Percentiles rank a stretch among this genome's conserved stretches.
These are phyloP conservation scores for Meda fulgida DNA, from an alignment of 2,797 vertebrate species.

Conservation along the genomic window DNA sequence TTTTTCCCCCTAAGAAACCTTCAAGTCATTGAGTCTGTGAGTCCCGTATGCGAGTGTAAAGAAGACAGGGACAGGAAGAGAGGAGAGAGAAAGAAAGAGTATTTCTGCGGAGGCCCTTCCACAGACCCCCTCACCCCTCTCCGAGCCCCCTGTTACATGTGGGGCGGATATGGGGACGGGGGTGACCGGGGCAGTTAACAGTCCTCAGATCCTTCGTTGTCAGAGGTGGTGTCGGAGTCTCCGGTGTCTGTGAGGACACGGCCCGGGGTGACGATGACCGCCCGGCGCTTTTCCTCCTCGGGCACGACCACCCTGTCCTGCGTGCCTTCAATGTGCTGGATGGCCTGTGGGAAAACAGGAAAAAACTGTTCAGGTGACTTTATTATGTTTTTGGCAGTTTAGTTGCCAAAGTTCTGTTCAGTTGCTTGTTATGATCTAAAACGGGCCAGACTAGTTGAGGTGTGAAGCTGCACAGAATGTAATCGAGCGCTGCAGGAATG, in stretches of 20 bases:
- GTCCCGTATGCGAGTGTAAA: constrained; percentile 53
- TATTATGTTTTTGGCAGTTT: not conserved
- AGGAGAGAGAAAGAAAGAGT: constrained; percentile 51
- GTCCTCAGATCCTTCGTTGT: constrained; percentile 87
- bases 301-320: constrained; percentile 85
- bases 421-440: not conserved
- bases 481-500: not conserved
- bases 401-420: not conserved
- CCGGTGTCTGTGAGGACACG: constrained; percentile 83
- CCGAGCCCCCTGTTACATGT: constrained; percentile 56
- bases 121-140: constrained; percentile 23
- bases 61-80: constrained; percentile 57
- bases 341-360: constrained; percentile 79
- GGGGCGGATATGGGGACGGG: not conserved
- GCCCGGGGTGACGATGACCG: constrained; percentile 88
- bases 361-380: not conserved
- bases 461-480: not conserved
- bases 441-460: not conserved
- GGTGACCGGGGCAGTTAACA: constrained; percentile 86
- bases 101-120: constrained; percentile 62
- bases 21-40: constrained; percentile 45
- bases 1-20: not conserved
- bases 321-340: constrained; percentile 98
- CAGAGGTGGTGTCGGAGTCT: constrained; percentile 89
- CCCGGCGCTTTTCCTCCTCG: constrained; percentile 89